phyloP scores from a whole-genome alignment of 2,888 invertebrate species.

The Frankliniella fusca region DNA sequence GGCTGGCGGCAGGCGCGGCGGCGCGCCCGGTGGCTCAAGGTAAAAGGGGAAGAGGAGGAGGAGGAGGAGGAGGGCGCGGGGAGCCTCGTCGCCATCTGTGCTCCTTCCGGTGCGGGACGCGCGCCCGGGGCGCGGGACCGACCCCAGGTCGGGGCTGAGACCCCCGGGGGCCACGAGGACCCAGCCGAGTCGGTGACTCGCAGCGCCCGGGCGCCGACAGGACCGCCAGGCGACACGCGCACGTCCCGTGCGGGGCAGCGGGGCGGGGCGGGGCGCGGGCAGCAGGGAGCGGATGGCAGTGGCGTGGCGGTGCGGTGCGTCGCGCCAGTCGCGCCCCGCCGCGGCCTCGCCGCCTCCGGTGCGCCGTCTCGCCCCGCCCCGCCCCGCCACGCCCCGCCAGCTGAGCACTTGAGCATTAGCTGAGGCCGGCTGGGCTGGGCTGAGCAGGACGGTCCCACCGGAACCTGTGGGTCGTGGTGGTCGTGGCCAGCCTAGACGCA shows the following conservation, averaged over 20 bases:
- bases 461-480: not conserved
- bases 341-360: conserved; percentile 17
- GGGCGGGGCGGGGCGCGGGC: not conserved
- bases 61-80: no score
- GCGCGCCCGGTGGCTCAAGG: no score
- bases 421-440: not conserved
- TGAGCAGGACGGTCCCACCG: not conserved
- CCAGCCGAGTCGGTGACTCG: not conserved
- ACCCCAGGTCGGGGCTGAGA: not conserved
- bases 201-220: not conserved
- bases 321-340: not conserved
- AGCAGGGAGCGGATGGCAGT: not conserved
- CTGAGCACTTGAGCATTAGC: conserved; percentile 2
- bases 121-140: not conserved
- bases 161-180: not conserved
- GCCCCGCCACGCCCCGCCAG: not conserved
- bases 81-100: not conserved
- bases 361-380: not conserved
- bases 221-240: not conserved
- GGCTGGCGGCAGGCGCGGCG: no score
- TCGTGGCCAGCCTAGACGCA: not conserved
- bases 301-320: not conserved
- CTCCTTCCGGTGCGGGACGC: not conserved
- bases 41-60: no score
- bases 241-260: not conserved